Conservation (phyloP, 2,797 vertebrate species). For the Epinephelus awoara region DNA sequence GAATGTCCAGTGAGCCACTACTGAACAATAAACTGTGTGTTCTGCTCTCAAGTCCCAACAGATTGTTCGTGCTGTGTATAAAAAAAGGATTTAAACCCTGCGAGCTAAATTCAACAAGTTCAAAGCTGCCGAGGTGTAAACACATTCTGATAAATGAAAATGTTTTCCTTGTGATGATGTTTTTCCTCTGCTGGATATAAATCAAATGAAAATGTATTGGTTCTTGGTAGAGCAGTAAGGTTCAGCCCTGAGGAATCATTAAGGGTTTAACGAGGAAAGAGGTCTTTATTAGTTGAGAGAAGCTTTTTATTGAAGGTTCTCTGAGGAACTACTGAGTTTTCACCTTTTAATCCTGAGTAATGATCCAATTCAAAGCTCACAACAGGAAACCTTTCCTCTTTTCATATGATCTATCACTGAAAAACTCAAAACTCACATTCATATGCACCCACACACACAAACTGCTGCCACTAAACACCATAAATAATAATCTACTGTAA, state of each 20-base stretch:
- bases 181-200: not conserved
- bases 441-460: not conserved
- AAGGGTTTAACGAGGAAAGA: not conserved
- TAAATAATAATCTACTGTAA: not conserved
- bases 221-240: not conserved
- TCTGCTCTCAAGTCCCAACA: not conserved
- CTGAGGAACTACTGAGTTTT: not conserved
- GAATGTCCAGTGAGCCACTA: slow-evolving; percentile 7
- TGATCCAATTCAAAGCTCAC: not conserved
- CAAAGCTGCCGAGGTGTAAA: slow-evolving; percentile 9
- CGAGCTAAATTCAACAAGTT: not conserved
- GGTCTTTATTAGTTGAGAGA: not conserved
- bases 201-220: not conserved
- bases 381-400: not conserved
- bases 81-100: not conserved
- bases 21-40: slow-evolving; percentile 10
- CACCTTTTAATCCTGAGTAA: not conserved
- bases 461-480: not conserved
- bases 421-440: not conserved
- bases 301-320: slow-evolving; percentile 1
- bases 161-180: not conserved
- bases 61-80: not conserved
- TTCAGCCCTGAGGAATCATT: not conserved
- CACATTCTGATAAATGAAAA: slow-evolving; percentile 4
- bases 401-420: not conserved